Percentiles rank a stretch among this genome's conserved stretches.
Evolutionary conservation across 2,113 vertebrate species (phyloP).

Genomic region (Aldabrachelys gigantea): DNA sequence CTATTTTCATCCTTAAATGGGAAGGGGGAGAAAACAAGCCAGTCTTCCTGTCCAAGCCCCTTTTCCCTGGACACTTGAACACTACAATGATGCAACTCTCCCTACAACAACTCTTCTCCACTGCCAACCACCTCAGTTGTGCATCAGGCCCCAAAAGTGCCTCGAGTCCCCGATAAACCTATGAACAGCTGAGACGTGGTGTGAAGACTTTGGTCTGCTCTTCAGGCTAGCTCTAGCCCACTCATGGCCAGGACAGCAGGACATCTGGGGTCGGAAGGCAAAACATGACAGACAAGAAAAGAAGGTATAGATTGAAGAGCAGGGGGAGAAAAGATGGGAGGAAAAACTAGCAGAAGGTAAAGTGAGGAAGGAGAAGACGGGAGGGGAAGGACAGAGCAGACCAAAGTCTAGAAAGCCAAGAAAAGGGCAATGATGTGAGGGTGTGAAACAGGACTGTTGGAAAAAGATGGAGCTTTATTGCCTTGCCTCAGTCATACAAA

Average conservation of each 20-base stretch:
- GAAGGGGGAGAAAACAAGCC: too few relatives aligned
- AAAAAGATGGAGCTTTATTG: neutral
- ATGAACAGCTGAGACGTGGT: fast-evolving
- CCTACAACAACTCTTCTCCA: neutral
- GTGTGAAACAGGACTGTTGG: neutral
- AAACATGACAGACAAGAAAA: neutral
- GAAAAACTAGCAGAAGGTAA: neutral
- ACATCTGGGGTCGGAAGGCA: neutral
- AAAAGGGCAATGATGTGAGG: neutral
- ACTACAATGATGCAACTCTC: neutral
- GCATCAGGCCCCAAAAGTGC: neutral
- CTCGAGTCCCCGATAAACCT: neutral
- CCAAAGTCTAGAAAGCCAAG: neutral
- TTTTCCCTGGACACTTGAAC: neutral
- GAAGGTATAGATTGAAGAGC: neutral
- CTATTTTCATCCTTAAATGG: neutral
- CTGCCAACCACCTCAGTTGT: fast-evolving
- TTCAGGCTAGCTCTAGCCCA: neutral
- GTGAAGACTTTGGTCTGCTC: neutral
- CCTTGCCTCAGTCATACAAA: neutral
- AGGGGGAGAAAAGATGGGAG: fast-evolving
- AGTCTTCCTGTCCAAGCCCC: neutral
- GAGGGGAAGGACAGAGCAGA: neutral
- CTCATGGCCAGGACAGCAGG: neutral
- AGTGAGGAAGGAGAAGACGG: neutral